phyloP scores from a whole-genome alignment of 2,113 vertebrate genomes.

The Chaetodon auriga region DNA sequence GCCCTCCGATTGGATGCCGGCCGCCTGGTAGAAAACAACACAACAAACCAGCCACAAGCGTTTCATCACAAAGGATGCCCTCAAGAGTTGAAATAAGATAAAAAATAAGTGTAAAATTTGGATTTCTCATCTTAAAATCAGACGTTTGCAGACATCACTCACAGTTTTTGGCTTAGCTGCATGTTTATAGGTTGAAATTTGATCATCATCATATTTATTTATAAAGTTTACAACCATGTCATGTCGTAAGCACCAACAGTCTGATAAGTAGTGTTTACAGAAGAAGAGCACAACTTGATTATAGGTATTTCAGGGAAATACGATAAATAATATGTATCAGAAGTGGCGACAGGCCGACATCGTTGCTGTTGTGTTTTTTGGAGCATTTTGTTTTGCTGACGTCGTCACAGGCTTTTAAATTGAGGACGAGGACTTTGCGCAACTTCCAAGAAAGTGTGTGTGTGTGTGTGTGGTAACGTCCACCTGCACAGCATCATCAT shows the following conservation, averaged over 20 bases:
- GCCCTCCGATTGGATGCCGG: slow-evolving; percentile 59
- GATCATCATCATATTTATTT: too few species aligned
- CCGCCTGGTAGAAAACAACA: slow-evolving; percentile 42
- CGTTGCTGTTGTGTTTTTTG: too few species aligned
- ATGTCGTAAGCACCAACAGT: too few species aligned
- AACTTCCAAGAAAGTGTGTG: not conserved
- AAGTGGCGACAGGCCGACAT: too few species aligned
- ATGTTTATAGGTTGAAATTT: not conserved
- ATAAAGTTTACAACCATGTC: too few species aligned
- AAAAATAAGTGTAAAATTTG: not conserved
- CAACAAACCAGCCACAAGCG: slow-evolving; percentile 30
- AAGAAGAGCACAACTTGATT: too few species aligned
- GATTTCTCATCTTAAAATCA: not conserved
- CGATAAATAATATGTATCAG: too few species aligned
- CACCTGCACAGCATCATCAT: not conserved
- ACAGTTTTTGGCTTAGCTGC: not conserved
- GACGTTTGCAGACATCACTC: not conserved
- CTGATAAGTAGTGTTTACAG: too few species aligned
- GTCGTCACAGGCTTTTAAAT: too few species aligned
- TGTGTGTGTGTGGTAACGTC: not conserved
- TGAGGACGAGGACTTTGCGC: not conserved
- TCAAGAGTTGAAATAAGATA: not conserved
- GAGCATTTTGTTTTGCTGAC: too few species aligned
- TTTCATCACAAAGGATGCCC: slow-evolving; percentile 51
- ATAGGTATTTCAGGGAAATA: too few species aligned